phyloP scores from a whole-genome alignment of 2,797 vertebrate species.

The Cyprinodon diabolis region DNA sequence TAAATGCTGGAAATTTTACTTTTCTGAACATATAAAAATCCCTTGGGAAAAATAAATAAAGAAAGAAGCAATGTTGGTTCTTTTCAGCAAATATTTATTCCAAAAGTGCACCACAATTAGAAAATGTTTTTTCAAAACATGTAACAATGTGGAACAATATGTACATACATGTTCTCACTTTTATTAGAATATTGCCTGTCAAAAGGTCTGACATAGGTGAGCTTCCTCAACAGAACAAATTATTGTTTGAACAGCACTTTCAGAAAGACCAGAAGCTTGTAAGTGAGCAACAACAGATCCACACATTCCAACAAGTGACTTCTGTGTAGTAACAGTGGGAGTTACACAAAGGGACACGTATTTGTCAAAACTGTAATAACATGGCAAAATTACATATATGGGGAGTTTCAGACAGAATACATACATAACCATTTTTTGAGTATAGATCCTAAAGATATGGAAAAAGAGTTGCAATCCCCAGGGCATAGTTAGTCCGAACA shows the following conservation, averaged over 20 bases:
- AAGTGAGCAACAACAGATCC: too few relatives aligned
- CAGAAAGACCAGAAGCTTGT: too few relatives aligned
- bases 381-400: too few relatives aligned
- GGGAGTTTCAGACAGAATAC: too few relatives aligned
- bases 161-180: background rate
- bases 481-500: background rate
- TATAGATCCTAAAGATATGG: too few relatives aligned
- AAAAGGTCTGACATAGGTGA: constrained; percentile 7
- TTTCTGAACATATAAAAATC: too few relatives aligned
- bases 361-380: background rate
- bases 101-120: background rate
- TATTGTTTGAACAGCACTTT: constrained; percentile 7
- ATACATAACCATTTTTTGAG: too few relatives aligned
- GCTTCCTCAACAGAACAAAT: constrained; percentile 10
- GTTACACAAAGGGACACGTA: background rate
- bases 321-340: constrained; percentile 3
- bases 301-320: too few relatives aligned
- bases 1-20: too few relatives aligned
- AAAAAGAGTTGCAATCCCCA: too few relatives aligned
- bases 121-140: background rate
- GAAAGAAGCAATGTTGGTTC: background rate
- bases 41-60: too few relatives aligned
- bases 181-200: background rate
- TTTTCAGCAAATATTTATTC: background rate
- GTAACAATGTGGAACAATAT: background rate